These are phyloP conservation scores for Psophia crepitans DNA, from an alignment of 2,113 vertebrate genomes.

Conservation along the genomic window DNA sequence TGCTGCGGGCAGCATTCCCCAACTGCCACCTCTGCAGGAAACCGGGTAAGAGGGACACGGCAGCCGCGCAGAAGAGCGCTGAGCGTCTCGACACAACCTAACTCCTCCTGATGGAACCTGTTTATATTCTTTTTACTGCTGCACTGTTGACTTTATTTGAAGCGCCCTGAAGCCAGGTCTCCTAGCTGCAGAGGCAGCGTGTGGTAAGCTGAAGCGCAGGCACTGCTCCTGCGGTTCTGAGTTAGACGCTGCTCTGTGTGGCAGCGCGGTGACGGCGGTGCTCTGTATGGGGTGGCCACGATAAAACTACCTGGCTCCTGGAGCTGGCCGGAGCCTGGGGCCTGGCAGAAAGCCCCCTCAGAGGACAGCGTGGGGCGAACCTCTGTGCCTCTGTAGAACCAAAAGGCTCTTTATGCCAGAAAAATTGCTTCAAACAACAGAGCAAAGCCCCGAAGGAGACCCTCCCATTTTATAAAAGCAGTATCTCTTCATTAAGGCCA, in stretches of 20 bases:
- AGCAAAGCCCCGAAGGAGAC: not conserved
- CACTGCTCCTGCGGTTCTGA: not conserved
- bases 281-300: not conserved
- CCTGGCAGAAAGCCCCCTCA: not conserved
- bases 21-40: not conserved
- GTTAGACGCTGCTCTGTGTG: not conserved
- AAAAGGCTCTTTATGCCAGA: not conserved
- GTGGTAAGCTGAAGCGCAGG: not conserved
- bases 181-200: not conserved
- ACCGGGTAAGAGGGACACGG: not conserved
- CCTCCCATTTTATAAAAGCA: not conserved
- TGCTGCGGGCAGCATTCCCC: not conserved
- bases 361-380: not conserved
- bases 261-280: rapidly evolving
- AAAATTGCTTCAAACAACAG: not conserved
- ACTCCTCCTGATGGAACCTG: not conserved
- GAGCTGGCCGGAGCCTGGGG: not conserved
- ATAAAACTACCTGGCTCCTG: not conserved
- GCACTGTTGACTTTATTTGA: not conserved
- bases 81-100: not conserved
- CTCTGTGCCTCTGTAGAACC: not conserved
- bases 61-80: not conserved
- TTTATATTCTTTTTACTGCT: not conserved
- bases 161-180: not conserved
- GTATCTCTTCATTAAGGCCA: not conserved